Conservation (phyloP, 2,888 invertebrate genomes). For the Hemistola chrysoprasaria region DNA sequence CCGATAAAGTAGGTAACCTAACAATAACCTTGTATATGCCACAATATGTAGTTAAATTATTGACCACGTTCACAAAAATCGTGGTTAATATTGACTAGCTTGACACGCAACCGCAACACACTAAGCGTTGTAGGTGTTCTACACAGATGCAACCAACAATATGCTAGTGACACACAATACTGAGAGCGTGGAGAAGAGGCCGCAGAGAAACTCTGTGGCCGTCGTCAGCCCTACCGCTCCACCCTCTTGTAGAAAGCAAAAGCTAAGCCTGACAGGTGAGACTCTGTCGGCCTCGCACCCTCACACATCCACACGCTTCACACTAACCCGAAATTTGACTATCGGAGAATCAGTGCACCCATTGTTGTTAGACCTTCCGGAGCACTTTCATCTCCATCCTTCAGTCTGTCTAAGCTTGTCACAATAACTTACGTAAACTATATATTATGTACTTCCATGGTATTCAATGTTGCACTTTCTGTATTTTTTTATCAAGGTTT, state of each 20-base stretch:
- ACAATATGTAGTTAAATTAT: no score
- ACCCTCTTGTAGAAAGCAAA: slow-evolving; percentile 84
- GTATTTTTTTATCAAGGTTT: slow-evolving; percentile 16
- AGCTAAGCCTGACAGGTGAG: slow-evolving; percentile 86
- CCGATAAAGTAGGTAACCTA: no score
- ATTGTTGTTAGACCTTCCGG: slow-evolving; percentile 29
- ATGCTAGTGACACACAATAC: slow-evolving; percentile 58
- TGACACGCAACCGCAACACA: slow-evolving; percentile 37
- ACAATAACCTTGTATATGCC: no score
- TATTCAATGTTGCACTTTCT: slow-evolving; percentile 15
- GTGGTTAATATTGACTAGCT: not conserved
- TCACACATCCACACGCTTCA: slow-evolving; percentile 31
- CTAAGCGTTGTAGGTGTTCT: slow-evolving; percentile 70
- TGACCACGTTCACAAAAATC: no score
- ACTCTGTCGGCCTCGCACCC: slow-evolving; percentile 51
- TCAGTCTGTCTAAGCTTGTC: slow-evolving; percentile 21
- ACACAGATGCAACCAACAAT: slow-evolving; percentile 71
- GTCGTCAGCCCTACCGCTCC: slow-evolving; percentile 84
- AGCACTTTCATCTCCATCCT: slow-evolving; percentile 30
- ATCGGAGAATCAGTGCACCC: slow-evolving; percentile 31
- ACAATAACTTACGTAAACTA: slow-evolving; percentile 13
- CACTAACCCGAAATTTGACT: slow-evolving; percentile 31
- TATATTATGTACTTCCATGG: slow-evolving; percentile 7
- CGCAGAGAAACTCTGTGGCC: slow-evolving; percentile 82
- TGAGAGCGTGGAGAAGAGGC: slow-evolving; percentile 52